Conservation (phyloP, 2,113 vertebrate species). For the Thymallus thymallus region DNA sequence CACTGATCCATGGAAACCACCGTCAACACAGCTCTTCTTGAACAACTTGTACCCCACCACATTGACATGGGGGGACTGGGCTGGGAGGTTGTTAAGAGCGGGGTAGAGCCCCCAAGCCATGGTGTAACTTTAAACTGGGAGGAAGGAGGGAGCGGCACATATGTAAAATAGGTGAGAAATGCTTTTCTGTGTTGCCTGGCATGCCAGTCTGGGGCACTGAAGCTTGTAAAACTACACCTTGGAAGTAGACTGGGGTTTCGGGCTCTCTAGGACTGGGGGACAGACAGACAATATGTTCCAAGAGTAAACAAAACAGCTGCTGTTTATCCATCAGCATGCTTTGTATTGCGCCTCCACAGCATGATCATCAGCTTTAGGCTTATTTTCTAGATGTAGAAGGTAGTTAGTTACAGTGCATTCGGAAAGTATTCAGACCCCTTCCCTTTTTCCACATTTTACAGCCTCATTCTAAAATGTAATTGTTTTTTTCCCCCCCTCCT, state of each 20-base stretch:
- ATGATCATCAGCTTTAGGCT: too few relatives aligned
- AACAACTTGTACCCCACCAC: constrained; percentile 47
- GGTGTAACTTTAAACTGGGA: constrained; percentile 64
- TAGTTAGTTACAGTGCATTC: too few relatives aligned
- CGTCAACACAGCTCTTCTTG: constrained; percentile 57
- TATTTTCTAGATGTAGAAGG: too few relatives aligned
- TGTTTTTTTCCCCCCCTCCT: accelerated
- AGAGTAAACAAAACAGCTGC: constrained; percentile 62
- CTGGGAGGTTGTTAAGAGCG: not conserved
- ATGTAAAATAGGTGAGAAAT: constrained; percentile 66
- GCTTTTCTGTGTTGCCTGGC: constrained; percentile 42
- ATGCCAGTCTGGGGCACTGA: constrained; percentile 21
- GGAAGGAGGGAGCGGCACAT: constrained; percentile 35
- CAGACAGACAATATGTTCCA: constrained; percentile 28
- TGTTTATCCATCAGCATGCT: constrained; percentile 62
- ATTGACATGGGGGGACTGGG: constrained; percentile 25
- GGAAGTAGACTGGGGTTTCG: not conserved
- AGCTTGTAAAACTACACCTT: constrained; percentile 16
- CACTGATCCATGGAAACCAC: constrained; percentile 54
- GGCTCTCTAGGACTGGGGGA: constrained; percentile 2
- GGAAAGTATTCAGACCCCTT: too few relatives aligned
- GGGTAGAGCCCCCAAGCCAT: constrained; percentile 41
- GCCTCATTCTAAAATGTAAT: too few relatives aligned
- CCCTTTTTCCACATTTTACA: too few relatives aligned
- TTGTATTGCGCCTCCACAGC: too few relatives aligned